These are phyloP conservation scores for Columba janthina DNA, from an alignment of 2,113 vertebrate species.

Conservation along the genomic window DNA sequence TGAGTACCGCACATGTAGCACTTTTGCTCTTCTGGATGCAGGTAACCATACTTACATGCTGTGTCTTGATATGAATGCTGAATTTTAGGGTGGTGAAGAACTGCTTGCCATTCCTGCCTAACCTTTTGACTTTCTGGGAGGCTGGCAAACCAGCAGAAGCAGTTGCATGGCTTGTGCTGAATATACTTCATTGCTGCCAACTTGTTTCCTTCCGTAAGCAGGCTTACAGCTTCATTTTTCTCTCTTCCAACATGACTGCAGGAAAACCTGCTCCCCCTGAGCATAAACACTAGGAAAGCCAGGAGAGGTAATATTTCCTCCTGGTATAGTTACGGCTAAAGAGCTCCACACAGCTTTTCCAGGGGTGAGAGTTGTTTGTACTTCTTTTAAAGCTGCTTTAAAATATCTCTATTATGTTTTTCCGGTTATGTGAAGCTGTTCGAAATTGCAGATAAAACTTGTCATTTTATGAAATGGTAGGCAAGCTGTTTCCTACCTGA, in stretches of 20 bases:
- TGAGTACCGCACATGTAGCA: accelerated
- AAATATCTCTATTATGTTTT: not conserved
- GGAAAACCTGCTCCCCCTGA: not conserved
- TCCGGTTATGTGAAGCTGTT: not conserved
- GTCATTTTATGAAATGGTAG: not conserved
- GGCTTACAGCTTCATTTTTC: not conserved
- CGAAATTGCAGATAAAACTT: not conserved
- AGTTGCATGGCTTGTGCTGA: not conserved
- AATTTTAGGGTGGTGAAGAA: not conserved
- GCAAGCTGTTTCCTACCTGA: not conserved
- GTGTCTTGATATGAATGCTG: not conserved
- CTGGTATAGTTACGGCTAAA: not conserved
- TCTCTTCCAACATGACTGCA: not conserved
- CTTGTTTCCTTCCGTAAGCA: not conserved
- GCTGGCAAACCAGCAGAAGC: not conserved
- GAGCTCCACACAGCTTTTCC: not conserved
- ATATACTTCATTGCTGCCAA: not conserved
- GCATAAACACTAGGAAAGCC: not conserved
- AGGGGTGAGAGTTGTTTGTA: not conserved
- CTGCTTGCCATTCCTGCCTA: not conserved
- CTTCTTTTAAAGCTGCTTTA: not conserved
- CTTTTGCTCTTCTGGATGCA: accelerated
- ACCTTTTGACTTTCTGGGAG: not conserved
- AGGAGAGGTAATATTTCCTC: not conserved
- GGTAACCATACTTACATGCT: accelerated